phyloP scores from a whole-genome alignment of 2,888 invertebrate genomes.

The Malacosoma neustria region DNA sequence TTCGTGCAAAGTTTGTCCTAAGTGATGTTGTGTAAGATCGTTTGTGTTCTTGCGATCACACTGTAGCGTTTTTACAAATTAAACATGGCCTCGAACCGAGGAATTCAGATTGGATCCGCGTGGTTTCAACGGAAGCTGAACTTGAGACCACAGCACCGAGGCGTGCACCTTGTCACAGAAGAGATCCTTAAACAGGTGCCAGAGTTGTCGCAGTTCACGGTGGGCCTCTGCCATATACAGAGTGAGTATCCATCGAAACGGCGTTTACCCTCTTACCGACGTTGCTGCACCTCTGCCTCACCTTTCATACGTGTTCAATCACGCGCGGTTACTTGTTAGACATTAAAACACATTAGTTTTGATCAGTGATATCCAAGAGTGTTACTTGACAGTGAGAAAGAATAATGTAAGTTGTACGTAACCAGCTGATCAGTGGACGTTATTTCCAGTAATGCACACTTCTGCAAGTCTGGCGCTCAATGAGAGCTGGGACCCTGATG shows the following conservation, averaged over 20 bases:
- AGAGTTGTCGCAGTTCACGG: conserved; percentile 94
- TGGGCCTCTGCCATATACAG: conserved; percentile 97
- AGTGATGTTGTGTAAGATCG: conserved; percentile 75
- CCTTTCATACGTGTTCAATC: conserved; percentile 43
- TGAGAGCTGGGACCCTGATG: conserved; percentile 99
- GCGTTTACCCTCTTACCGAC: conserved; percentile 44
- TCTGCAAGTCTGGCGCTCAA: conserved; percentile 97
- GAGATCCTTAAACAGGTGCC: conserved; percentile 96
- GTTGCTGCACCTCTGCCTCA: conserved; percentile 40
- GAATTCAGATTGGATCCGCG: conserved; percentile 96
- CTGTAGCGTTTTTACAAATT: conserved; percentile 73
- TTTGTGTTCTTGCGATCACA: conserved; percentile 68
- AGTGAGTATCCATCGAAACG: conserved; percentile 80
- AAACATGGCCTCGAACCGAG: conserved; percentile 92
- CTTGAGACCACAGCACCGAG: conserved; percentile 95
- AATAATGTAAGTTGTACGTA: conserved; percentile 2
- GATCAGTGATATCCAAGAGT: conserved; percentile 14
- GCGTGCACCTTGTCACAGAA: conserved; percentile 97
- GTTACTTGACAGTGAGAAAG: conserved; percentile 2
- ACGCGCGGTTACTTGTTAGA: conserved; percentile 25
- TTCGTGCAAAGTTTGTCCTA: conserved; percentile 70
- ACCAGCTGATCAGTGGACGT: conserved; percentile 45
- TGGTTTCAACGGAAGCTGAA: conserved; percentile 99
- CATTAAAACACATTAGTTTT: conserved; percentile 14
- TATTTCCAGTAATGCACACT: conserved; percentile 94